Evolutionary conservation across 1,140 invertebrate species (phyloP), one percentile per base, ranked within the genome.

Genomic region (Paramacrobiotus metropolitanus): DNA sequence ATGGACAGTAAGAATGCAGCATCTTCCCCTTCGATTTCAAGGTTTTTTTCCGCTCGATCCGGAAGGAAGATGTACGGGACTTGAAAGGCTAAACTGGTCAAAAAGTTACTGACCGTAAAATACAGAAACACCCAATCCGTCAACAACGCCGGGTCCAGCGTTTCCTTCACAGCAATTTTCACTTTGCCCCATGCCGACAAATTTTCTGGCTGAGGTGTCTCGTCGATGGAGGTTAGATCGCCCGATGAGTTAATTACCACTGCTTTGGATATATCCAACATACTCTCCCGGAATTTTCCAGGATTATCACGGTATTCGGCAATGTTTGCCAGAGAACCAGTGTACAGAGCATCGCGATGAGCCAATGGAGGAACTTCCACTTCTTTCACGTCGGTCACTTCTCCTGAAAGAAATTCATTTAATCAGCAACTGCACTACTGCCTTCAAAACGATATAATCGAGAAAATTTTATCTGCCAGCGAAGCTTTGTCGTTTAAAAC

Each of bases 1-100:
- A 92, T 83, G 2, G 92, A 94, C 21, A 98, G 70, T 40, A 96
- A 75, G 70, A 86, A 86, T 1, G 90, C 85, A 0, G 90, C 90
- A 64, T 81, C 75, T 1, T 79, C 79, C 29, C 74, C 72, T 9
- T 82, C 81, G 31, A 94, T 68, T 2, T 70, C 70, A 28, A 72
- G 64, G 29, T 65, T 67, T 31, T 66, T 63, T 29, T 67, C 62
- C 4, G 73, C 75, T 62, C 72, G 69, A 64, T 76, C 73, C 21
- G 72, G 72, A 30, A 74, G 67, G 65, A 73, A 77, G 59, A 77
- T 75, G 64, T 73, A 73, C 21, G 76, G 76, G 60, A 74, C 73
- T 64, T 76, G 74, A 68, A 76, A 77, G 24, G 76, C 76, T 21
- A 77, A 70, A 44, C 70, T 74, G 4, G 74, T 77, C 59, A 76